Base-by-base conservation (phyloP, 1,140 invertebrate species). In the Stegodyphus mimosarum region DNA sequence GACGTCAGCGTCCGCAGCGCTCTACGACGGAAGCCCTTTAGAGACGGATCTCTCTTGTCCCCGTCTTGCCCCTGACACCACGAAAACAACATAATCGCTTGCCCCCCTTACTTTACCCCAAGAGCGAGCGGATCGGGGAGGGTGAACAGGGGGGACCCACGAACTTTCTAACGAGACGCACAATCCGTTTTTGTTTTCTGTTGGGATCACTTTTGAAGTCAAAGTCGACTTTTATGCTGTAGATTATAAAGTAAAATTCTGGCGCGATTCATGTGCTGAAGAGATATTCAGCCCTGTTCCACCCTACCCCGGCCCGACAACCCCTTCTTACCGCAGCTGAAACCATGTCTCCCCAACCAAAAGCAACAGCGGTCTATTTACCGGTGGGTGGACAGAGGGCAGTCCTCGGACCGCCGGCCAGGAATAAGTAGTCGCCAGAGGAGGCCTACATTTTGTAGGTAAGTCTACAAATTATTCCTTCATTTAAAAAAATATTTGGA, bases 341-440 rank as follows among this genome's bases (percentile, higher is more conserved):
- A 63, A 51, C 64, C 76, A 80, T 80, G 78, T 55, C 53, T 80
- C 18, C 33, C 53, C 78, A 50, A 50, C n/a, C 48, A 69, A 78
- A 64, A 53, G 52, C 72, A 69, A 67, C 53, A 49, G 69, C 50
- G 18, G 53, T 63, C 50, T 49, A 17, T 63, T 49, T 49, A 60
- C 52, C 51, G 78, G 55, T 5, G 53, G 67, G 52, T 72, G 52
- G 67, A 80, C 67, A 71, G 67, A 18, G 76, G 76, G 76, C 76
- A 51, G 76, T 67, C 48, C 67, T 64, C 17, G 64, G 76, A 55
- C 67, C 78, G 33, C 78, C 78, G 67, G 69, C 67, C 48, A 71
- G 78, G 78, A 72, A 80, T 63, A 80, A 80, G 69, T 80, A 80
- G 78, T 72, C 51, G 33, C 49, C 78, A 80, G 78, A 75, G 78